Base-by-base conservation (phyloP, 1,140 invertebrate species). In the Macrobrachium nipponense region DNA sequence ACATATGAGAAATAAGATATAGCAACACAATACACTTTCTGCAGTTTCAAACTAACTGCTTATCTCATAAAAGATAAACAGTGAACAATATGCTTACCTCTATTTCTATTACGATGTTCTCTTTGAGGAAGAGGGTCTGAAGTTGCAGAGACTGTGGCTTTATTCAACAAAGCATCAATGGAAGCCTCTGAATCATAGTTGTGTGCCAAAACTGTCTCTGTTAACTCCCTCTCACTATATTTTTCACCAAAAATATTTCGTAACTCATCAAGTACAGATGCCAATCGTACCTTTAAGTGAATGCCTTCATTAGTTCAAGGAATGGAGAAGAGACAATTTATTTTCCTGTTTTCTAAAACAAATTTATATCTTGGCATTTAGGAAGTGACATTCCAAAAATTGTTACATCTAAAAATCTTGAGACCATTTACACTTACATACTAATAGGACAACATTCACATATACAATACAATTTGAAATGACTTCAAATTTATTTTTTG, bases 251-350 rank as follows among this genome's bases (percentile, higher is more conserved):
- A 79, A 27, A 92, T 89, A 84, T 91, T 91, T 20, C 90, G 89
- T 10, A 93, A 89, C 86, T 91, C 91, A 80, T 93, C 92, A 11
- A 93, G 82, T 88, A 92, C 92, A 15, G 91, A 92, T 64, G 90
- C 90, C 18, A 93, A 80, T 66, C 90, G 90, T 51, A 90, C 92
- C 79, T 88, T 43, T 17, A 36, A 61, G 7, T 12, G 51, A 36
- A n/a, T 5, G 6, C 17, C 20, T 23, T 15, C 23, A 17, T 70
- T 70, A 27, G 43, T 27, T 60, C 68, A 51, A 51, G 51, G 12
- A 51, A 51, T 12, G 12, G 51, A 3, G 27, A 36, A 1, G 4
- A 36, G 27, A 36, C 27, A 36, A 36, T 36, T 36, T 36, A 36
- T 36, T 36, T 36, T 36, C 4, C 27, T 4, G 4, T 36, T 36